A percentile compares a stretch with the other conserved stretches of the same genome.
phyloP scores from a whole-genome alignment of 2,888 invertebrate species.

The Prostheceraeus crozeri region DNA sequence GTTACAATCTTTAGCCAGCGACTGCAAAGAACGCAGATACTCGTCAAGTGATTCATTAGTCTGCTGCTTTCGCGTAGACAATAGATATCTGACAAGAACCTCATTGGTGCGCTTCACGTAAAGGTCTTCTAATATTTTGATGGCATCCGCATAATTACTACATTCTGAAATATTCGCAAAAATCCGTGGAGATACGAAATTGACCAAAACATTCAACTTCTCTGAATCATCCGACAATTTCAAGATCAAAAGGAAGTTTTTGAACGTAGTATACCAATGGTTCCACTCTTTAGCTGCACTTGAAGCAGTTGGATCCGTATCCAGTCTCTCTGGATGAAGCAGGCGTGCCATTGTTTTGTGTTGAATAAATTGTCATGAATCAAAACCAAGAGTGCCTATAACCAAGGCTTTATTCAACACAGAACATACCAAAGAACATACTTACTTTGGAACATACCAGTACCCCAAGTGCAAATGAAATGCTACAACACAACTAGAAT shows the following conservation, averaged over 20 bases:
- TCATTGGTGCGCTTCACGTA: slow-evolving; percentile 30
- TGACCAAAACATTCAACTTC: slow-evolving; percentile 13
- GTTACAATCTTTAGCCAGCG: slow-evolving; percentile 26
- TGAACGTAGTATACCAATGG: slow-evolving; percentile 15
- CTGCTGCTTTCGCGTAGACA: slow-evolving; percentile 26
- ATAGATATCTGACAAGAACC: slow-evolving; percentile 16
- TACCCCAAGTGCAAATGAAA: too few relatives aligned
- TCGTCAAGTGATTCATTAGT: slow-evolving; percentile 27
- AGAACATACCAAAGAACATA: too few relatives aligned
- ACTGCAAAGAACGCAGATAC: slow-evolving; percentile 21
- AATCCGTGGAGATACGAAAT: slow-evolving; percentile 24
- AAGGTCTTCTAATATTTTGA: slow-evolving; percentile 18
- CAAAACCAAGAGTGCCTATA: too few relatives aligned
- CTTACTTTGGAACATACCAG: too few relatives aligned
- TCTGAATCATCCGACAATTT: too few relatives aligned
- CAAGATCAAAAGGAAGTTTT: slow-evolving; percentile 22
- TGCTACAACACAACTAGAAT: too few relatives aligned
- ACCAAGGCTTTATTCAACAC: too few relatives aligned
- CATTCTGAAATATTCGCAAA: background rate
- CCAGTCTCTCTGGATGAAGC: slow-evolving; percentile 23
- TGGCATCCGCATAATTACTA: slow-evolving; percentile 21
- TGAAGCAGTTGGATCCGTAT: slow-evolving; percentile 20
- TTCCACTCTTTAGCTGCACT: slow-evolving; percentile 27
- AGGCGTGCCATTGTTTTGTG: slow-evolving; percentile 16
- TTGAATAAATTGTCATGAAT: too few relatives aligned